phyloP scores from a whole-genome alignment of 2,888 invertebrate species.

The Lycophotia porphyrea region DNA sequence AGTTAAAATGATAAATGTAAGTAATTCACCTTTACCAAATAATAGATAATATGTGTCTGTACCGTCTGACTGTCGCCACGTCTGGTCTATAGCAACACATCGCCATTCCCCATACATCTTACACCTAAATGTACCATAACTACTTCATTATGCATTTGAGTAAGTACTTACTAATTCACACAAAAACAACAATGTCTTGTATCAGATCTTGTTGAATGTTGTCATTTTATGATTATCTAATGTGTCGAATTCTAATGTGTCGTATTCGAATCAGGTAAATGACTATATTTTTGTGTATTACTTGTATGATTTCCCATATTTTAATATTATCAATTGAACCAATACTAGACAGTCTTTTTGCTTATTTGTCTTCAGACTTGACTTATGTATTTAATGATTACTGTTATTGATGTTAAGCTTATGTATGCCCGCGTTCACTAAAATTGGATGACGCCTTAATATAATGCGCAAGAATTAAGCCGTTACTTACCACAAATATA shows the following conservation, averaged over 20 bases:
- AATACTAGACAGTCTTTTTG: neutral
- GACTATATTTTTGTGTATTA: neutral
- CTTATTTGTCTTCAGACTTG: neutral
- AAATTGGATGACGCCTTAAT: neutral
- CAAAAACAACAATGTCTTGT: neutral
- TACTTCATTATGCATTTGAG: neutral
- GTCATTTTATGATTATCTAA: constrained; percentile 6
- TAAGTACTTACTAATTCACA: constrained; percentile 5
- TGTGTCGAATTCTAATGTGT: constrained; percentile 3
- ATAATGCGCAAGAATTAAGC: neutral
- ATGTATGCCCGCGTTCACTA: neutral
- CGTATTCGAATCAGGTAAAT: neutral
- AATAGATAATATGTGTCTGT: neutral
- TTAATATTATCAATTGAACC: no score
- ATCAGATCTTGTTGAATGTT: constrained; percentile 3
- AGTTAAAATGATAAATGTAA: constrained; percentile 6
- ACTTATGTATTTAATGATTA: neutral
- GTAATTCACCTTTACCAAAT: constrained; percentile 14
- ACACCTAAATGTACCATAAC: neutral
- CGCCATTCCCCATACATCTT: neutral
- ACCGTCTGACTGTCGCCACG: neutral
- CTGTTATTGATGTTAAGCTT: neutral
- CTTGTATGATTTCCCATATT: neutral
- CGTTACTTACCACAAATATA: neutral
- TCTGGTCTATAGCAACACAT: neutral